Evolutionary conservation across 2,888 invertebrate species (phyloP).

Genomic region (Ctenicera cuprea): DNA sequence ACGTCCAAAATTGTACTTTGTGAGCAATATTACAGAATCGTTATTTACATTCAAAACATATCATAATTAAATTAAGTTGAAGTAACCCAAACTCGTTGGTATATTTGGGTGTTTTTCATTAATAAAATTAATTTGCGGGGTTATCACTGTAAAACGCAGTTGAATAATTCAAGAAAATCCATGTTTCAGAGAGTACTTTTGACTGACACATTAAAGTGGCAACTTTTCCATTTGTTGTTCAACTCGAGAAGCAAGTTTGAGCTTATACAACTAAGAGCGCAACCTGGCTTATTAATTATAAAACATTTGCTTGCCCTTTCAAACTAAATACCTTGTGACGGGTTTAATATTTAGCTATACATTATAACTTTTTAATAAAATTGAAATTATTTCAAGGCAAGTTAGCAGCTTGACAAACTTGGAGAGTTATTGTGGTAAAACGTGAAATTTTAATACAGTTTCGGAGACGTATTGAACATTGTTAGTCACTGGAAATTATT

Average conservation of each 20-base stretch:
- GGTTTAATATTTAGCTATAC: constrained; percentile 8
- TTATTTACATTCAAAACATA: background rate
- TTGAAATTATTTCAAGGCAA: background rate
- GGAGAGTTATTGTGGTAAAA: background rate
- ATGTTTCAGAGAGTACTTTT: constrained; percentile 3
- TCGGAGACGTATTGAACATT: background rate
- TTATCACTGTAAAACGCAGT: background rate
- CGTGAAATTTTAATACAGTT: background rate
- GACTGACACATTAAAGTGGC: constrained; percentile 24
- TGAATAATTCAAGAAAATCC: constrained; percentile 20
- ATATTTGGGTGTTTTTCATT: constrained; percentile 4
- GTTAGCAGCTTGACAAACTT: background rate
- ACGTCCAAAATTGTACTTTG: too few species aligned
- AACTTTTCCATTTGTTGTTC: constrained; percentile 27
- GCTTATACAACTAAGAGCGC: constrained; percentile 17
- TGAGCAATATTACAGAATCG: too few species aligned
- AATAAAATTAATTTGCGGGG: constrained; percentile 27
- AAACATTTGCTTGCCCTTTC: constrained; percentile 15
- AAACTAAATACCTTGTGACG: constrained; percentile 25
- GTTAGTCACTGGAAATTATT: background rate
- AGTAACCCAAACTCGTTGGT: background rate
- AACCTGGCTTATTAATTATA: constrained; percentile 26
- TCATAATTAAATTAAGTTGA: background rate
- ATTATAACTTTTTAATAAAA: constrained; percentile 25
- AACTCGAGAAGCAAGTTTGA: constrained; percentile 5